phyloP scores from a whole-genome alignment of 2,797 vertebrate species.

The Holocentrus rufus region DNA sequence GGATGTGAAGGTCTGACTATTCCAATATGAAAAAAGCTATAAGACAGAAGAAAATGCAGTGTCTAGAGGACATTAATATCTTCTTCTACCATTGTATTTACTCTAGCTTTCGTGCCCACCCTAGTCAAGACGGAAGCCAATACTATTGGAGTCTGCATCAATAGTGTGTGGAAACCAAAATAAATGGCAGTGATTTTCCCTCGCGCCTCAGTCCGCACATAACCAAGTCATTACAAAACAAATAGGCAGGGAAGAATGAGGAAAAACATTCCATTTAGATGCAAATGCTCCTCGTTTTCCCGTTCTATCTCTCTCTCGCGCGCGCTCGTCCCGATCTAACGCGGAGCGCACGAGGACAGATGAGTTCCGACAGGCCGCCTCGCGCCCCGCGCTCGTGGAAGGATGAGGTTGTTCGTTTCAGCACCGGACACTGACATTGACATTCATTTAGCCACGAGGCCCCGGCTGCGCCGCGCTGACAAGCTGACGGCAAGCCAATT shows the following conservation, averaged over 20 bases:
- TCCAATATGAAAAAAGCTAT: slow-evolving; percentile 8
- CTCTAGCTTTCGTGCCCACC: slow-evolving; percentile 1
- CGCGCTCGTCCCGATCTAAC: slow-evolving; percentile 31
- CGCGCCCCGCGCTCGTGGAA: slow-evolving; percentile 34
- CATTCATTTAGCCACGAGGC: slow-evolving; percentile 74
- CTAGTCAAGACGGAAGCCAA: slow-evolving; percentile 18
- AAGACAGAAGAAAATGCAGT: slow-evolving; percentile 30
- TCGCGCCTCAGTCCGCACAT: slow-evolving; percentile 45
- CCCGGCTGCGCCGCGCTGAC: slow-evolving; percentile 53
- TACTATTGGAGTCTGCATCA: slow-evolving; percentile 7
- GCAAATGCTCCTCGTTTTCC: slow-evolving; percentile 76
- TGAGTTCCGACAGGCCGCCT: slow-evolving; percentile 78
- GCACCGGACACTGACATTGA: slow-evolving; percentile 55
- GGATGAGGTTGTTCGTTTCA: slow-evolving; percentile 72
- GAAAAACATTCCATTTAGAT: slow-evolving; percentile 81
- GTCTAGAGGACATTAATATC: slow-evolving; percentile 17
- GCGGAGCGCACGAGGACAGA: slow-evolving; percentile 63
- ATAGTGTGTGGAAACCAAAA: not conserved
- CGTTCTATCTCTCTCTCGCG: slow-evolving; percentile 27
- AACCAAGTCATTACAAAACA: slow-evolving; percentile 72
- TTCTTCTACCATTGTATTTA: too few relatives aligned
- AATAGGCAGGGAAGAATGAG: slow-evolving; percentile 53
- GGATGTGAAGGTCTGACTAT: slow-evolving; percentile 17
- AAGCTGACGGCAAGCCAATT: slow-evolving; percentile 72
- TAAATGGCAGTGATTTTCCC: slow-evolving; percentile 25